phyloP scores from a whole-genome alignment of 2,113 vertebrate species.

The Irena cyanogastra region DNA sequence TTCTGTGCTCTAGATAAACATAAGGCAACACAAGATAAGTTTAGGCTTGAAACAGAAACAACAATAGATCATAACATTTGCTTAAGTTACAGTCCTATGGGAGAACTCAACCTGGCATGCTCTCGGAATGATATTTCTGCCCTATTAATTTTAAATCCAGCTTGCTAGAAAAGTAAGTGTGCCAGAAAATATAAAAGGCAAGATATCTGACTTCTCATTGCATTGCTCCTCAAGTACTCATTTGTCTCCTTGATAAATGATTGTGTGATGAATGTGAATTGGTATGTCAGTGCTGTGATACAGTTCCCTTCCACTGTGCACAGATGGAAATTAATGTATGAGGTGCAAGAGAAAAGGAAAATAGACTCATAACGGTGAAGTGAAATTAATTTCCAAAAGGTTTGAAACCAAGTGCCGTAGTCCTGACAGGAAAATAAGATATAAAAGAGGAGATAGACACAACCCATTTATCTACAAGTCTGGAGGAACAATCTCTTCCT shows the following conservation, averaged over 20 bases:
- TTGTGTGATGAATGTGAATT: background rate
- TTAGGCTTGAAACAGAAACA: slow-evolving; percentile 61
- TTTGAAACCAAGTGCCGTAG: background rate
- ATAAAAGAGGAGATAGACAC: background rate
- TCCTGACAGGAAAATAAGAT: background rate
- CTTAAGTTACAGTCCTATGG: slow-evolving; percentile 9
- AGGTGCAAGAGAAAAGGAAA: slow-evolving; percentile 7
- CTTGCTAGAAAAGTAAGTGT: background rate
- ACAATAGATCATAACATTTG: slow-evolving; percentile 21
- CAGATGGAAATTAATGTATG: slow-evolving; percentile 4
- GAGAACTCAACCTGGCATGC: background rate
- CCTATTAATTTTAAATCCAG: slow-evolving; percentile 30
- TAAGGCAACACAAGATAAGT: slow-evolving; percentile 45
- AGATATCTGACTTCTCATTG: background rate
- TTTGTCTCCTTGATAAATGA: slow-evolving; percentile 2
- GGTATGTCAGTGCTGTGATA: background rate
- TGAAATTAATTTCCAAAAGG: background rate
- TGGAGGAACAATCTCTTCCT: background rate
- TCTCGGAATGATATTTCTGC: slow-evolving; percentile 18
- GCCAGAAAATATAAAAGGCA: slow-evolving; percentile 21
- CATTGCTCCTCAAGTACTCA: background rate
- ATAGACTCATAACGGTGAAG: background rate
- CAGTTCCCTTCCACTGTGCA: background rate
- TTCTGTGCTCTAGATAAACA: slow-evolving; percentile 31
- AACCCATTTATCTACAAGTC: background rate